phyloP scores from a whole-genome alignment of 2,797 vertebrate species.

The Myotis findleyi region DNA sequence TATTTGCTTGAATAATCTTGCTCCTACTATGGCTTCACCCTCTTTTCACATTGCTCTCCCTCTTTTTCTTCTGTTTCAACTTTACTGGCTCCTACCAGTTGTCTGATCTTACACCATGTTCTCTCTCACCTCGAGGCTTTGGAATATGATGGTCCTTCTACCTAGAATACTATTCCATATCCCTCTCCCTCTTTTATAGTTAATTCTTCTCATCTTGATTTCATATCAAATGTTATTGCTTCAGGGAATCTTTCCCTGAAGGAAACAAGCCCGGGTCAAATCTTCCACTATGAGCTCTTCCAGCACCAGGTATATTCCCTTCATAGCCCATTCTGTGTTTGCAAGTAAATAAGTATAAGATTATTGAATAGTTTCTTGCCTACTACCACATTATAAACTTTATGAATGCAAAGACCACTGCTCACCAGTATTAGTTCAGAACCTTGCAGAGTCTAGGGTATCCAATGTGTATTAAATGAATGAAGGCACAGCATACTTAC shows the following conservation, averaged over 20 bases:
- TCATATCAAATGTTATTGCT: background rate
- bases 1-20: background rate
- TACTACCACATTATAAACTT: background rate
- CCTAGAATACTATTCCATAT: background rate
- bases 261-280: background rate
- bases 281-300: background rate
- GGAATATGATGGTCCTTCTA: background rate
- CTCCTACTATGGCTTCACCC: background rate
- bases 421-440: background rate
- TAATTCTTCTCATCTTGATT: background rate
- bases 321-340: background rate
- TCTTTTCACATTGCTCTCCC: background rate
- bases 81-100: background rate
- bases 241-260: background rate
- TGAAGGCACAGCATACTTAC: background rate
- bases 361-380: background rate
- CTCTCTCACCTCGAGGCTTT: background rate
- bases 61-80: background rate
- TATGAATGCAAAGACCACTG: background rate
- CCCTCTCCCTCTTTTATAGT: background rate
- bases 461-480: background rate
- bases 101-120: background rate
- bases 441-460: background rate
- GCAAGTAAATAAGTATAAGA: background rate
- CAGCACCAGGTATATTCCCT: background rate